Conservation (phyloP, 35 echinoderm and acorn worm genomes). For the Patiria miniata region DNA sequence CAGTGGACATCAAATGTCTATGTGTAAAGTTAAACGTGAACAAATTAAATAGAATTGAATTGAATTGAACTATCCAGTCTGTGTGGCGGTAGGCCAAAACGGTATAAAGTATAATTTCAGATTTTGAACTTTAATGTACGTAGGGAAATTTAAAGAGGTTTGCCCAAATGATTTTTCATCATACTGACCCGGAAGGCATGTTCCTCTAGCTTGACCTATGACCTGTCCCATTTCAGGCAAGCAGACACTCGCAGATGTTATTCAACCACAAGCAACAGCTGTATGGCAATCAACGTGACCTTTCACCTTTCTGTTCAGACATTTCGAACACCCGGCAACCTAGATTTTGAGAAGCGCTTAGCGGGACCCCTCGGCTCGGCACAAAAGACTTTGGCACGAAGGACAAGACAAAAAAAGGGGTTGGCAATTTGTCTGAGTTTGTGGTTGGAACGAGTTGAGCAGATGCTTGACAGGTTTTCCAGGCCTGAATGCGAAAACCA, state of each 20-base stretch:
- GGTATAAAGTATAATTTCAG: too few species aligned
- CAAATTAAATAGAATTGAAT: too few species aligned
- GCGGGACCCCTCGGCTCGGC: not conserved
- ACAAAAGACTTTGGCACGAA: constrained; percentile 22
- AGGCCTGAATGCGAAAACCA: constrained; percentile 16
- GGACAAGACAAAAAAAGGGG: constrained; percentile 21
- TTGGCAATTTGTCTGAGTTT: constrained; percentile 27
- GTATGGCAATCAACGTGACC: not conserved
- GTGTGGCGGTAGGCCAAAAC: too few species aligned
- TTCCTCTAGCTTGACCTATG: not conserved
- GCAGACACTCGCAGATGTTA: not conserved
- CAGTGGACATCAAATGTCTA: too few species aligned
- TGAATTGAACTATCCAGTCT: too few species aligned
- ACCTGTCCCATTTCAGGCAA: not conserved
- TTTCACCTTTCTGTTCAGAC: constrained; percentile 1
- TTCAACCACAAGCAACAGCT: constrained; percentile 11
- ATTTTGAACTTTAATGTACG: too few species aligned
- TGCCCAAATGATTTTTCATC: not conserved
- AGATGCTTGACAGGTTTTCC: constrained; percentile 28
- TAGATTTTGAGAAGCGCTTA: constrained; percentile 2
- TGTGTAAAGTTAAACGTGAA: too few species aligned
- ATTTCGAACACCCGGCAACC: constrained; percentile 10
- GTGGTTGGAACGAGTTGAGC: constrained; percentile 17
- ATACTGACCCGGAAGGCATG: constrained; percentile 15
- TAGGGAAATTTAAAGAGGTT: not conserved